Percentiles rank a stretch among this genome's conserved stretches.
Conservation (phyloP, 2,113 vertebrate genomes). For the Eretmodus cyanostictus region DNA sequence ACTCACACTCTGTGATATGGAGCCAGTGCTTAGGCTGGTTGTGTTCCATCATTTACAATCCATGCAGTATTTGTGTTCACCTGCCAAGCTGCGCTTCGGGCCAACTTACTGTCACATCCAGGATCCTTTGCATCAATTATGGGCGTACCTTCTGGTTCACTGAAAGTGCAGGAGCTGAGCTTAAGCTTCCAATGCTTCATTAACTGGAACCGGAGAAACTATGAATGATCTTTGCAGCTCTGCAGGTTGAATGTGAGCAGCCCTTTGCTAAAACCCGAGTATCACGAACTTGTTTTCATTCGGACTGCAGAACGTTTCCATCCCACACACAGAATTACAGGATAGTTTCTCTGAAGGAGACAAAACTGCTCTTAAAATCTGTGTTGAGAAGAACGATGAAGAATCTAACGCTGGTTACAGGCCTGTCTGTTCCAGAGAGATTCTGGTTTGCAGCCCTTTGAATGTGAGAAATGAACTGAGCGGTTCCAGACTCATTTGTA, state of each 20-base stretch:
- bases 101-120: neutral
- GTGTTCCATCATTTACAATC: neutral
- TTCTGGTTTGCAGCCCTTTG: neutral
- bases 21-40: neutral
- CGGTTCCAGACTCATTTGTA: neutral
- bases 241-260: neutral
- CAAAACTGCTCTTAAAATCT: neutral
- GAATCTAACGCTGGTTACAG: neutral
- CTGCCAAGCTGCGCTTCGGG: neutral
- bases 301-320: neutral
- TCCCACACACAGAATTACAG: neutral
- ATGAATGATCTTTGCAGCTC: neutral
- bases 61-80: neutral
- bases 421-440: rapidly evolving
- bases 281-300: neutral
- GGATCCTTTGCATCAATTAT: neutral
- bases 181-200: neutral
- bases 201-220: neutral
- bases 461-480: neutral
- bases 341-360: neutral
- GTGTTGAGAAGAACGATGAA: neutral
- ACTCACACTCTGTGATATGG: neutral
- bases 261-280: neutral
- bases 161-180: neutral
- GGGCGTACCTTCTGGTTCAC: neutral